A percentile compares a stretch with the other conserved stretches of the same genome.
These are phyloP conservation scores for Acropora yongei DNA, from an alignment of 64 coral and sea anemone genomes.

Conservation along the genomic window DNA sequence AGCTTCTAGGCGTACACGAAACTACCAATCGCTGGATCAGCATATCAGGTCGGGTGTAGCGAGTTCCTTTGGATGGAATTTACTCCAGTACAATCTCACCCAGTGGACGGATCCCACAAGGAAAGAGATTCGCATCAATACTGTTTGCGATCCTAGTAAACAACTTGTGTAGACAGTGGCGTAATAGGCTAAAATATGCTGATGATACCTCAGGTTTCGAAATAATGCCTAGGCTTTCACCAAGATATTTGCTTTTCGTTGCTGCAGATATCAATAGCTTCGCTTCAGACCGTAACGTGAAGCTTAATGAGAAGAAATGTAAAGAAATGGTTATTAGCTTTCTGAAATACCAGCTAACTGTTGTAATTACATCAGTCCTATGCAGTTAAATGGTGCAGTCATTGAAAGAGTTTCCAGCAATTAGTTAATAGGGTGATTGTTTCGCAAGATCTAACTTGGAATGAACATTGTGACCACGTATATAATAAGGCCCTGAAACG, in stretches of 20 bases:
- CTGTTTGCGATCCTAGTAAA: not conserved
- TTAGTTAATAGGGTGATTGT: too few relatives aligned
- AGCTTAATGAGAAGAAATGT: too few relatives aligned
- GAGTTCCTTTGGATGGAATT: too few relatives aligned
- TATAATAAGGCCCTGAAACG: not conserved
- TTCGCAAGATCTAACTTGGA: too few relatives aligned
- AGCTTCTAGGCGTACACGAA: conserved; percentile 6
- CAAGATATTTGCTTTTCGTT: not conserved
- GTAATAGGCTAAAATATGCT: not conserved
- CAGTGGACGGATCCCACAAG: not conserved
- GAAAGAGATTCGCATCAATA: not conserved
- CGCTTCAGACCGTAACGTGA: too few relatives aligned
- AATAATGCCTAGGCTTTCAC: not conserved
- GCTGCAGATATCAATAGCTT: not conserved
- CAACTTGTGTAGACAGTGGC: not conserved
- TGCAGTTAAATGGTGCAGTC: too few relatives aligned
- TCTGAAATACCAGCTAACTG: too few relatives aligned
- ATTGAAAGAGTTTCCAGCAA: too few relatives aligned
- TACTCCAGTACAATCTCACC: not conserved
- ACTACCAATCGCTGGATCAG: not conserved
- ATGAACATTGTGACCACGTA: not conserved
- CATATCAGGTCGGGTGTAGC: too few relatives aligned
- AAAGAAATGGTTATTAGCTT: too few relatives aligned
- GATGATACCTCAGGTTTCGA: not conserved
- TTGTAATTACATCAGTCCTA: too few relatives aligned